Evolutionary conservation across 2,888 invertebrate species (phyloP).

Genomic region (Ochropacha duplaris): DNA sequence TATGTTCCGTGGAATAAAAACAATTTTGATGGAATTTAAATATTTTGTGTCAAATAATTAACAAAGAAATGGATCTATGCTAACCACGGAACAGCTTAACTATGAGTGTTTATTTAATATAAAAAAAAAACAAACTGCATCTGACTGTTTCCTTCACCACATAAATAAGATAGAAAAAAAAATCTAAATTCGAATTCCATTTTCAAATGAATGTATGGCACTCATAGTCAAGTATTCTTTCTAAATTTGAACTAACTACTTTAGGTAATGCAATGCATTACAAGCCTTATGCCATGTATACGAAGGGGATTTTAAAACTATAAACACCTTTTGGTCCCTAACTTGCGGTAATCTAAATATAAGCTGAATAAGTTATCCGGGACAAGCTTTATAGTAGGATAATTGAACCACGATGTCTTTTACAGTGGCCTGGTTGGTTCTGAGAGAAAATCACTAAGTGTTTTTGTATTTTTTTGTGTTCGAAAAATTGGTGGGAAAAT

Average conservation of each 20-base stretch:
- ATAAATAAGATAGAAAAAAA: background rate
- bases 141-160: background rate
- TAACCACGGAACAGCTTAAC: slow-evolving; percentile 41
- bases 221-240: slow-evolving; percentile 35
- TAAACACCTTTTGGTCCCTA: background rate
- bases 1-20: slow-evolving; percentile 36
- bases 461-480: background rate
- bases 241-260: slow-evolving; percentile 51
- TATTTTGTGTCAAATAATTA: slow-evolving; percentile 19
- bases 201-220: slow-evolving; percentile 10
- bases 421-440: slow-evolving; percentile 18
- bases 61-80: slow-evolving; percentile 14
- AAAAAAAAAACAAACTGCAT: background rate
- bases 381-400: slow-evolving; percentile 78
- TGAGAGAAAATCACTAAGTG: background rate
- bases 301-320: slow-evolving; percentile 69
- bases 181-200: background rate
- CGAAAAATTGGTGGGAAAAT: background rate
- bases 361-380: slow-evolving; percentile 63
- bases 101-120: slow-evolving; percentile 29
- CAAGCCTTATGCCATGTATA: slow-evolving; percentile 89
- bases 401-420: slow-evolving; percentile 57
- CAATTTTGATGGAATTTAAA: slow-evolving; percentile 11
- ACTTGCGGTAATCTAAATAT: slow-evolving; percentile 34
- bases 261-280: slow-evolving; percentile 75